phyloP scores from a whole-genome alignment of 2,888 invertebrate species.

The Drosophila atripex region DNA sequence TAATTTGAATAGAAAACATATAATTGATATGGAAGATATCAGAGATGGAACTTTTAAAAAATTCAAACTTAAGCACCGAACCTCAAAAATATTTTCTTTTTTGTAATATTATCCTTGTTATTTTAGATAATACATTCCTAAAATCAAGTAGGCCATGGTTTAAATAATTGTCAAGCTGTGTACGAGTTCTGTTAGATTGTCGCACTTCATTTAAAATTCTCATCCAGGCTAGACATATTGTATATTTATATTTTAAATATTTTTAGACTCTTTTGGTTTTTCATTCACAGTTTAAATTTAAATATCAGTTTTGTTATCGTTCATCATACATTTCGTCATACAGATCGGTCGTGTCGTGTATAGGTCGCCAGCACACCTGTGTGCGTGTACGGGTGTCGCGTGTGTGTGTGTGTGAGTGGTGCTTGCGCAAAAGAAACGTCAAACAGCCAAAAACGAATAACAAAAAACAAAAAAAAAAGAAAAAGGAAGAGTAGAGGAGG shows the following conservation, averaged over 20 bases:
- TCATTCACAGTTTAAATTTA: background rate
- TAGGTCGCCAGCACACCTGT: slow-evolving; percentile 12
- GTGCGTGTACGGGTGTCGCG: slow-evolving; percentile 3
- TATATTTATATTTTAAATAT: slow-evolving; percentile 1
- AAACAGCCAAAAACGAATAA: slow-evolving; percentile 11
- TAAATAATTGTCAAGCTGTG: background rate
- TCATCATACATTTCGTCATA: background rate
- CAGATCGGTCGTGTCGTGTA: slow-evolving; percentile 8
- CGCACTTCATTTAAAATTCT: background rate
- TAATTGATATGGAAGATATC: background rate
- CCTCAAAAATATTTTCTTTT: too few relatives aligned
- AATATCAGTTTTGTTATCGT: too few relatives aligned
- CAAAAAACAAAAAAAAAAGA: slow-evolving; percentile 1
- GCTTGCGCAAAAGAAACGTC: slow-evolving; percentile 29
- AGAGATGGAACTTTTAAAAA: background rate
- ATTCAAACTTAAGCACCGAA: background rate
- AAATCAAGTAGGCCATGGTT: background rate
- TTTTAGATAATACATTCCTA: background rate
- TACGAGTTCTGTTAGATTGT: background rate
- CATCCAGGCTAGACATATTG: background rate
- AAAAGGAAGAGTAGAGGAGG: slow-evolving; percentile 1
- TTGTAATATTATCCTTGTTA: too few relatives aligned
- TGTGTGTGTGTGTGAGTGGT: background rate
- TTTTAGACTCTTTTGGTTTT: background rate
- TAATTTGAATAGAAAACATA: too few relatives aligned